phyloP scores from a whole-genome alignment of 2,888 invertebrate species.

The Scrobipalpa atriplicella region DNA sequence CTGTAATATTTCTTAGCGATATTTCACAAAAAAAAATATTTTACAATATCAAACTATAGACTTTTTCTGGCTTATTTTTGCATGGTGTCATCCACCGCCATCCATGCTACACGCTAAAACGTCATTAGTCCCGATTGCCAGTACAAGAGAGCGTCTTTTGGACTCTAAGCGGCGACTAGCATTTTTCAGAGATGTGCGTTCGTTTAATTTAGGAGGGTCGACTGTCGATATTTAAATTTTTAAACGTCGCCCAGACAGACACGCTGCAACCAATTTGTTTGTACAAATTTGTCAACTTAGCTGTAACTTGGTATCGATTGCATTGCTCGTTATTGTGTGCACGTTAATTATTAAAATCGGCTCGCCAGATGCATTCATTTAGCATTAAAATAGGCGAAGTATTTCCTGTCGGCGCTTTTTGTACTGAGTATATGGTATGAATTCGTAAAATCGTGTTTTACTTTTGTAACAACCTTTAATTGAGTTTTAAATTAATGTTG shows the following conservation, averaged over 20 bases:
- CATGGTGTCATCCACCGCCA: constrained; percentile 44
- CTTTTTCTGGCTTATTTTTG: constrained; percentile 18
- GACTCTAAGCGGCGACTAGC: constrained; percentile 41
- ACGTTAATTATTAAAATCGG: constrained; percentile 19
- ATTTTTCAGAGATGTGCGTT: constrained; percentile 62
- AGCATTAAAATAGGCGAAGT: constrained; percentile 8
- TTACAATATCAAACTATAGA: not conserved
- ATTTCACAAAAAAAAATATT: not conserved
- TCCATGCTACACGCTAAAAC: constrained; percentile 38
- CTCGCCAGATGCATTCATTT: constrained; percentile 16
- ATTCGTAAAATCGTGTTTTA: constrained; percentile 1
- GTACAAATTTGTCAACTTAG: constrained; percentile 65
- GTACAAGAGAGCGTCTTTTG: constrained; percentile 46
- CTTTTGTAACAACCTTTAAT: not conserved
- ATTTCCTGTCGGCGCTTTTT: constrained; percentile 2
- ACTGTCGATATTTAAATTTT: constrained; percentile 79
- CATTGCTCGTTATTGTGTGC: constrained; percentile 21
- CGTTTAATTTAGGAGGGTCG: constrained; percentile 73
- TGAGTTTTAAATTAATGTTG: not conserved
- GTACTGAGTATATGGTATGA: not conserved
- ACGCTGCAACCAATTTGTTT: constrained; percentile 66
- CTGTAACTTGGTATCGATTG: constrained; percentile 46
- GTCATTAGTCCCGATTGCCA: constrained; percentile 41
- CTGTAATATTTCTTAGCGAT: not conserved
- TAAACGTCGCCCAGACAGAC: constrained; percentile 68